Evolutionary conservation across 2,113 vertebrate genomes (phyloP).

Genomic region (Salvelinus fontinalis): DNA sequence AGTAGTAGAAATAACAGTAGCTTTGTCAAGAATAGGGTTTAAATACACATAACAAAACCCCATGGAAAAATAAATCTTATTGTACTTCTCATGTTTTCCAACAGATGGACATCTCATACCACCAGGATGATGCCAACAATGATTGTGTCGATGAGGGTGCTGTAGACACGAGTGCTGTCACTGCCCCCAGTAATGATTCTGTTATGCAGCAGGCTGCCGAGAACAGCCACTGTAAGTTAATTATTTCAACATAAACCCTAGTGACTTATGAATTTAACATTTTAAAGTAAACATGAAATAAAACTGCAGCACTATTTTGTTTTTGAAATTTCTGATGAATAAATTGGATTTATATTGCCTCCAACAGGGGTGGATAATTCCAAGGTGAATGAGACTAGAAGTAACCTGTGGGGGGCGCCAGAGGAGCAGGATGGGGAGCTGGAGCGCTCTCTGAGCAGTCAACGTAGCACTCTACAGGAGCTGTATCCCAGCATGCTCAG

Average conservation of each 20-base stretch:
- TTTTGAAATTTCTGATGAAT: too few species aligned
- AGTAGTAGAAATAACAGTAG: too few species aligned
- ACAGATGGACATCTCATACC: conserved; percentile 33
- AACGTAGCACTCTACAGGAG: conserved; percentile 54
- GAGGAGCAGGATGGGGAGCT: conserved; percentile 66
- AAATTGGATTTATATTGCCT: too few species aligned
- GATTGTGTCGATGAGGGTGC: conserved; percentile 1
- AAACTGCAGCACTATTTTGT: too few species aligned
- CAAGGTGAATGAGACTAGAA: conserved; percentile 10
- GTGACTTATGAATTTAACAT: too few species aligned
- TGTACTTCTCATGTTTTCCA: background rate
- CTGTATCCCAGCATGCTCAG: conserved; percentile 71
- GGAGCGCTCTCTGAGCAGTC: conserved; percentile 61
- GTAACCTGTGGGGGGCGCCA: conserved; percentile 19
- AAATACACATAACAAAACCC: too few species aligned
- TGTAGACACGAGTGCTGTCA: background rate
- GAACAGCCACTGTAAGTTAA: background rate
- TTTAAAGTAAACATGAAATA: too few species aligned
- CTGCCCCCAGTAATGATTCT: conserved; percentile 18
- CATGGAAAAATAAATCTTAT: too few species aligned
- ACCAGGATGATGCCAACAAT: background rate
- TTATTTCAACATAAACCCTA: background rate
- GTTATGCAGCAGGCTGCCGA: background rate
- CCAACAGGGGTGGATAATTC: conserved; percentile 9
- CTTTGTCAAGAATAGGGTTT: too few species aligned